Evolutionary conservation across 64 coral and sea anemone species (phyloP).

Genomic region (Catalaphyllia jardinei): DNA sequence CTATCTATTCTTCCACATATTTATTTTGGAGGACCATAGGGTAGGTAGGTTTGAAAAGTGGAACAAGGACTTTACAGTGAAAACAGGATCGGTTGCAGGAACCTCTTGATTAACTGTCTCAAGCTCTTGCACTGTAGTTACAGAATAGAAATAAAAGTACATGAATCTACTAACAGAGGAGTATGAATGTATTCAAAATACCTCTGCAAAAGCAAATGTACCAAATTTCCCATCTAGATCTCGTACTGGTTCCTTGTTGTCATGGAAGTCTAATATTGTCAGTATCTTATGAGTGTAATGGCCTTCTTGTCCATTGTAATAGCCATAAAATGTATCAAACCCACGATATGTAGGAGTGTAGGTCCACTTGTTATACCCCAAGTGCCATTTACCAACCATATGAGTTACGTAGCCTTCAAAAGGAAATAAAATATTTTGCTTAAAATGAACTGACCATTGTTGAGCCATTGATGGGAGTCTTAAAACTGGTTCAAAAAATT

Average conservation of each 20-base stretch:
- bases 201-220: conserved; percentile 41
- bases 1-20: no score
- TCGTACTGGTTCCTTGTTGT: conserved; percentile 2
- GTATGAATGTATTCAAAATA: not conserved
- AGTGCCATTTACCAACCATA: conserved; percentile 64
- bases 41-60: no score
- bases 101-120: no score
- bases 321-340: conserved; percentile 57
- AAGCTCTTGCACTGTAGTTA: no score
- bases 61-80: no score
- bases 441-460: no score
- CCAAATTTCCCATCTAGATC: conserved; percentile 18
- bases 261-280: conserved; percentile 32
- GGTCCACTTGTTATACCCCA: conserved; percentile 42
- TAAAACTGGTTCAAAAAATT: no score
- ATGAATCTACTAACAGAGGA: no score
- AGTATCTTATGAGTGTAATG: conserved; percentile 37
- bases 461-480: no score
- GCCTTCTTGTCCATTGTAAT: conserved; percentile 26
- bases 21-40: no score
- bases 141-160: no score
- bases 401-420: conserved; percentile 52
- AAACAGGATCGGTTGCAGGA: no score
- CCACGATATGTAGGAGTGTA: conserved; percentile 48
- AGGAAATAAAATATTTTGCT: not conserved